Evolutionary conservation across 2,113 vertebrate species (phyloP), one percentile per base, ranked within the genome.

Genomic region (Chloropsis hardwickii): DNA sequence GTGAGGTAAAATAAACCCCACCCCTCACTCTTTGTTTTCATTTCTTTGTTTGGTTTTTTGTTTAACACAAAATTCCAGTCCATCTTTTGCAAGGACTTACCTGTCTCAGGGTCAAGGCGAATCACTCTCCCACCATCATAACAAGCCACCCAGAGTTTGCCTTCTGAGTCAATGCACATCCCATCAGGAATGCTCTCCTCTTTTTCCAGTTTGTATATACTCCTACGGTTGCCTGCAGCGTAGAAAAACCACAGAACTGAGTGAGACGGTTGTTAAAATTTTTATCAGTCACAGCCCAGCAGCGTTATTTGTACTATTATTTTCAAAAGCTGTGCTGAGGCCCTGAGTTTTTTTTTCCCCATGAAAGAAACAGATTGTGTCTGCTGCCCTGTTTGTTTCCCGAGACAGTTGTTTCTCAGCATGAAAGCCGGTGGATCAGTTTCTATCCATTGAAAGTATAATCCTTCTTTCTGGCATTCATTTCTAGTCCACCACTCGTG

Each of bases 81-180:
- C 13, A 54, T 23, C 56, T 35, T 81, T 76, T 78, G 47, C 29
- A 57, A 78, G 15, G 23, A 87, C 95, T 80, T 74, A 99, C 99
- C 99, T 92, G 98, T 99, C 47, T 97, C 96, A 21, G 99, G 99
- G 93, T 99, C 99, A 21, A 99, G 98, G 69, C 98, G 98, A 85
- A 99, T 97, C 79, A 99, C 99, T 92, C 98, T 97, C 74, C 99
- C 99, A 96, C 98, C 99, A 33, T 98, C 96, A 31, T 98, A 99
- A 95, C 99, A 99, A 64, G 99, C 98, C n/a, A 99, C 98, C 99
- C 99, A 99, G 42, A 99, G 98, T 85, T 97, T 98, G 48, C 99
- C 99, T 45, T 99, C 98, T 14, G 67, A 73, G 74, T 99, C 99
- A 23, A 99, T 97, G 29, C 99, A 99, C 99, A 99, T 99, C 45